These are phyloP conservation scores for Taeniopygia guttata DNA, from an alignment of 2,797 vertebrate species.

Conservation along the genomic window DNA sequence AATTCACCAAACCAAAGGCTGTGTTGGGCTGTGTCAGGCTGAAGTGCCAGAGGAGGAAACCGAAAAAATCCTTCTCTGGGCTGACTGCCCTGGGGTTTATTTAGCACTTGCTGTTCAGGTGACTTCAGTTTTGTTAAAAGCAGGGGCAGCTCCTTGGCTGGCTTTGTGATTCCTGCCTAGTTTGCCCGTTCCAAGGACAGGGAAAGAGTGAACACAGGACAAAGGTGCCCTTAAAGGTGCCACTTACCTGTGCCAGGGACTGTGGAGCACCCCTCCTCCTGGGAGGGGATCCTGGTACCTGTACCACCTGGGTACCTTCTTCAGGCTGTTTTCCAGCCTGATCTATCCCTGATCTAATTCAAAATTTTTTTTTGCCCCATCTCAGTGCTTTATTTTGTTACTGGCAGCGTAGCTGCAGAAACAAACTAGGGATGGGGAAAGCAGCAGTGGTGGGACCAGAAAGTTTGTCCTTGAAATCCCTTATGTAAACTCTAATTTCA, in stretches of 20 bases:
- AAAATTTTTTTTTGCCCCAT: background rate
- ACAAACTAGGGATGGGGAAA: background rate
- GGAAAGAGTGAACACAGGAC: background rate
- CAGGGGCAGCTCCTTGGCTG: background rate
- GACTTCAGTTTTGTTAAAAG: background rate
- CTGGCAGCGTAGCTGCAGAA: background rate
- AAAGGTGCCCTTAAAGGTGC: background rate
- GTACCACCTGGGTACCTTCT: fast-evolving
- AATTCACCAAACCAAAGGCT: background rate
- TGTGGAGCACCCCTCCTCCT: background rate
- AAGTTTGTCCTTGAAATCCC: background rate
- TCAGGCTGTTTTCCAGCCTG: background rate
- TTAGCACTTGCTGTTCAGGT: background rate
- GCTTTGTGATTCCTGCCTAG: background rate
- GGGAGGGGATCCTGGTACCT: background rate
- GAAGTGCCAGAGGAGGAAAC: background rate
- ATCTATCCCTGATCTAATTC: background rate
- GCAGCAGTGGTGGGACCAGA: background rate
- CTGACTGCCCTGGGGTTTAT: background rate
- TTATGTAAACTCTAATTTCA: background rate
- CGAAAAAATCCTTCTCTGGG: background rate
- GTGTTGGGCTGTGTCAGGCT: background rate
- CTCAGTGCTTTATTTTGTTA: background rate
- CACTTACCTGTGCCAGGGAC: background rate
- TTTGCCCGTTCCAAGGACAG: background rate